Evolutionary conservation across 2,888 invertebrate genomes (phyloP).

Genomic region (Helobdella robusta): DNA sequence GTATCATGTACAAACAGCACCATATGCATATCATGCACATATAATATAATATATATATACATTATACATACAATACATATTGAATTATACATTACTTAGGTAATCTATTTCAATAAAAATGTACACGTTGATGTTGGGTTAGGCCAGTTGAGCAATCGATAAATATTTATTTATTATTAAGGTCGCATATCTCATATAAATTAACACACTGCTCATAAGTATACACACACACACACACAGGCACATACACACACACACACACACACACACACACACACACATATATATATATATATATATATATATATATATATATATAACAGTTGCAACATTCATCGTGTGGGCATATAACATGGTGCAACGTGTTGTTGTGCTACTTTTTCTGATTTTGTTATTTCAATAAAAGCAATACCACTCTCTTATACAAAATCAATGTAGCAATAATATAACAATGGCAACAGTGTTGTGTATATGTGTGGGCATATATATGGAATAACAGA

Average conservation of each 20-base stretch:
- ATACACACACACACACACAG: background rate
- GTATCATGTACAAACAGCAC: too few species aligned
- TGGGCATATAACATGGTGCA: slow-evolving; percentile 4
- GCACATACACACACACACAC: slow-evolving; percentile 1
- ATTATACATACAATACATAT: too few species aligned
- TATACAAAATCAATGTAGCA: background rate
- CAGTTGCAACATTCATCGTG: background rate
- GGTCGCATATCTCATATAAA: too few species aligned
- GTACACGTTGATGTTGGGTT: too few species aligned
- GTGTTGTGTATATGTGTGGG: background rate
- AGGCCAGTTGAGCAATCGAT: too few species aligned
- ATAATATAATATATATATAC: too few species aligned
- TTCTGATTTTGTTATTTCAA: background rate
- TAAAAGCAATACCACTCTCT: background rate
- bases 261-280: background rate
- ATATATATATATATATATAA: background rate
- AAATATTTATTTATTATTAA: too few species aligned
- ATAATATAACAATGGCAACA: background rate
- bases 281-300: background rate
- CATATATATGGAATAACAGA: background rate
- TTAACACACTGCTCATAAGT: too few species aligned
- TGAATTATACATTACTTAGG: too few species aligned
- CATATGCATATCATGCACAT: too few species aligned
- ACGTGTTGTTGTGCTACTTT: background rate
- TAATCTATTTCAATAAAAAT: too few species aligned